Conservation (phyloP, 2,797 vertebrate genomes). For the Enteromius thamalakanensis region DNA sequence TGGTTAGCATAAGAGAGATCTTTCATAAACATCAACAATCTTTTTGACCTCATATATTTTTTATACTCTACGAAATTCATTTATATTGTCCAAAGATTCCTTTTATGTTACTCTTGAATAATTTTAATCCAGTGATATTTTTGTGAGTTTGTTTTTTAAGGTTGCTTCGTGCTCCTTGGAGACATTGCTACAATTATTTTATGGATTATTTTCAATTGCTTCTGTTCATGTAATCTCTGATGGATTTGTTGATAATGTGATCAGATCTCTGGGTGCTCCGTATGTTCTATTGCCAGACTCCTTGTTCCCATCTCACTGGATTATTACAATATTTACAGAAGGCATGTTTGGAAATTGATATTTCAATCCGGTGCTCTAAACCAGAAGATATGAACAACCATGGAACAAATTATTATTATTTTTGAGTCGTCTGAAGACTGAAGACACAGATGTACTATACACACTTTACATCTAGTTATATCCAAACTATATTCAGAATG, state of each 20-base stretch:
- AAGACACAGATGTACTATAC: not conserved
- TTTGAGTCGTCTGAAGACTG: not conserved
- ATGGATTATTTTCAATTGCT: not conserved
- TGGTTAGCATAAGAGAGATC: not conserved
- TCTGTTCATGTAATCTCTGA: not conserved
- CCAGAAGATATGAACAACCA: not conserved
- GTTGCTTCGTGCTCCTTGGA: not conserved
- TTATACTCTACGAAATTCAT: not conserved
- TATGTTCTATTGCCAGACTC: not conserved
- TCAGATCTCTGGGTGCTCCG: not conserved
- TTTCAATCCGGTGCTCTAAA: not conserved
- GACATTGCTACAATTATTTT: slow-evolving; percentile 2
- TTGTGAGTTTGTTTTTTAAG: not conserved
- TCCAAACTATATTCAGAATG: not conserved
- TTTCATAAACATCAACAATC: not conserved
- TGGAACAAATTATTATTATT: not conserved
- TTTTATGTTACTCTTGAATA: not conserved
- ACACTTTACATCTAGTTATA: not conserved
- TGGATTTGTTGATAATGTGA: not conserved
- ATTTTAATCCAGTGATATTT: not conserved
- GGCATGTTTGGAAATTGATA: not conserved
- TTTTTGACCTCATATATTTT: not conserved
- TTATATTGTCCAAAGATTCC: not conserved
- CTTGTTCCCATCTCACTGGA: not conserved
- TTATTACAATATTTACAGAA: not conserved